These are phyloP conservation scores for Oscheius sp. DNA, from an alignment of 2,888 invertebrate genomes.

Conservation along the genomic window DNA sequence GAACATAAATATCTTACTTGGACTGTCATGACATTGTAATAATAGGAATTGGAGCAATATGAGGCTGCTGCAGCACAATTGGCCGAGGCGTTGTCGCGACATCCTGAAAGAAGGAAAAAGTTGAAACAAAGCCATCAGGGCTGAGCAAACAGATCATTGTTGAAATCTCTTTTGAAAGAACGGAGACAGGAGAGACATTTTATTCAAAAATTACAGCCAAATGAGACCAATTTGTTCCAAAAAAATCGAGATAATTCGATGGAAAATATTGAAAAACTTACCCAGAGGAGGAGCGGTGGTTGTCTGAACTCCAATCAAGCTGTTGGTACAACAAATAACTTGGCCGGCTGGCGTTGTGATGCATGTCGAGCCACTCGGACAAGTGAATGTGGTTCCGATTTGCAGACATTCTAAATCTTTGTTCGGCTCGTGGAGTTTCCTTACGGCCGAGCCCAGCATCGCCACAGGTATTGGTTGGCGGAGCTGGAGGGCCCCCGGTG, in stretches of 20 bases:
- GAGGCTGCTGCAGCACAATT: background rate
- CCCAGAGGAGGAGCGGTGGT: background rate
- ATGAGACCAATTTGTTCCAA: too few species aligned
- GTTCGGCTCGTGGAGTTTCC: background rate
- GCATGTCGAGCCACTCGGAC: background rate
- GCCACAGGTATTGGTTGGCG: background rate
- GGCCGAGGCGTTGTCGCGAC: background rate
- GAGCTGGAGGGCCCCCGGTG: background rate
- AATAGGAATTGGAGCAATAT: background rate
- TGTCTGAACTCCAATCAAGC: background rate
- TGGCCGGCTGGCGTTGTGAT: background rate
- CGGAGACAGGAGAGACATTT: background rate
- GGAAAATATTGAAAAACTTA: background rate
- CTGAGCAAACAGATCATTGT: background rate
- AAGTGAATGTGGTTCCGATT: too few species aligned
- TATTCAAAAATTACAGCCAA: background rate
- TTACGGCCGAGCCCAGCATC: background rate
- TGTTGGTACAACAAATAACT: background rate
- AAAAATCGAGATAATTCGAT: background rate
- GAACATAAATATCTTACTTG: too few species aligned
- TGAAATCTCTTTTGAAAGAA: background rate
- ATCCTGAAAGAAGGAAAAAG: background rate
- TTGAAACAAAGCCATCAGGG: background rate
- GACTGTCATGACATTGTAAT: background rate
- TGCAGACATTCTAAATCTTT: background rate